phyloP scores from a whole-genome alignment of 1,140 invertebrate genomes.

The Aphidius gifuensis region DNA sequence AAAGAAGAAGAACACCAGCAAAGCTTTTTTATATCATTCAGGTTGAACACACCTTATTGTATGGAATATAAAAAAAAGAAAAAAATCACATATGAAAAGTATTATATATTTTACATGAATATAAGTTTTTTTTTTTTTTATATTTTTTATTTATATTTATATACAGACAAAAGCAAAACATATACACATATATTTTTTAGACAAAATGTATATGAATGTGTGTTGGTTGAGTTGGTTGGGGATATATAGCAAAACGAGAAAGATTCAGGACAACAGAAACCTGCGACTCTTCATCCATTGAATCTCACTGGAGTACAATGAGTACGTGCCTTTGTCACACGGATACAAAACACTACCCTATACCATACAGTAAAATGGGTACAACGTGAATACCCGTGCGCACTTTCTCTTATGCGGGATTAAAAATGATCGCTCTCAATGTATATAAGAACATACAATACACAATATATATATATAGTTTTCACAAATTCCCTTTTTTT shows the following conservation, averaged over 20 bases:
- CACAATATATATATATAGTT: neutral
- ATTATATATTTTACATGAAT: no score
- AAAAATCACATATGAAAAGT: no score
- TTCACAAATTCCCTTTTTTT: neutral
- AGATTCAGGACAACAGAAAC: conserved; percentile 25
- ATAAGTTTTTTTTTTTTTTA: no score
- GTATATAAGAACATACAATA: conserved; percentile 2
- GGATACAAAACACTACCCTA: conserved; percentile 22
- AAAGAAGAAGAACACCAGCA: no score
- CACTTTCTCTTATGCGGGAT: conserved; percentile 30
- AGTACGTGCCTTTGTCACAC: conserved; percentile 25
- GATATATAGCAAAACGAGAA: conserved; percentile 20
- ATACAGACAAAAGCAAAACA: neutral
- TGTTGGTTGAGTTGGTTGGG: neutral
- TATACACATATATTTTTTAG: conserved; percentile 7
- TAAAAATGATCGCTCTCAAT: conserved; percentile 41
- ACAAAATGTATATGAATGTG: neutral
- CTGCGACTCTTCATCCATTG: conserved; percentile 27
- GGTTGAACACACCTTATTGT: no score
- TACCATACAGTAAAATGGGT: neutral
- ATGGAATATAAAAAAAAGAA: no score
- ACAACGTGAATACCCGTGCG: neutral
- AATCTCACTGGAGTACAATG: conserved; percentile 24
- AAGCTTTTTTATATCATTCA: no score
- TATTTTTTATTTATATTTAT: no score